These are phyloP conservation scores for Taurulus bubalis DNA, from an alignment of 2,113 vertebrate species.

Conservation along the genomic window DNA sequence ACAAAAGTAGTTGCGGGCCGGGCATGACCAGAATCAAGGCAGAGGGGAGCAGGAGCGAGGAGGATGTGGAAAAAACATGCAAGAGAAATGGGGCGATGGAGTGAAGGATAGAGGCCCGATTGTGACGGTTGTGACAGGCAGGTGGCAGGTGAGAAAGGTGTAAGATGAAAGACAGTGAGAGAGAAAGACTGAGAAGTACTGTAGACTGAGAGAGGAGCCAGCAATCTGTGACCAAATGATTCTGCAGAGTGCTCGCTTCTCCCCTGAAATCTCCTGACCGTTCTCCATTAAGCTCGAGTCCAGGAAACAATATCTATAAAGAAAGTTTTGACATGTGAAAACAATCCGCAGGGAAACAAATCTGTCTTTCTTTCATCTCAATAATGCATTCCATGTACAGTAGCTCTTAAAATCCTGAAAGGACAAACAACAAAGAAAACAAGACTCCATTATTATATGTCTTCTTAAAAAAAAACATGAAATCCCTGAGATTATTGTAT, in stretches of 20 bases:
- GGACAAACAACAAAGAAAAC: constrained; percentile 28
- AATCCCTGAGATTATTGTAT: constrained; percentile 51
- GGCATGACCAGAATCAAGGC: constrained; percentile 51
- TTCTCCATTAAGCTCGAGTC: constrained; percentile 56
- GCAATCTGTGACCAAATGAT: constrained; percentile 68
- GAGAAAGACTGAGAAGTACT: constrained; percentile 34
- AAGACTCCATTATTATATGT: constrained; percentile 53
- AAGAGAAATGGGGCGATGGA: constrained; percentile 44
- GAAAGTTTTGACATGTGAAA: constrained; percentile 43
- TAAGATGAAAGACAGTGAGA: constrained; percentile 67
- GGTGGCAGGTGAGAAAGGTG: constrained; percentile 70
- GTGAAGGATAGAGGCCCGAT: constrained; percentile 63
- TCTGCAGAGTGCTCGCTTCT: constrained; percentile 50
- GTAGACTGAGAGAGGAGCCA: constrained; percentile 38
- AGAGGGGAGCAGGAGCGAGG: neutral
- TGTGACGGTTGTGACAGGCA: constrained; percentile 70
- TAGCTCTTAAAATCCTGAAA: constrained; percentile 26
- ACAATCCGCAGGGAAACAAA: neutral
- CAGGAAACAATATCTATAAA: constrained; percentile 65
- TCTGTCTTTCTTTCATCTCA: constrained; percentile 49
- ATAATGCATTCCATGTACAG: constrained; percentile 31
- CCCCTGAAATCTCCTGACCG: constrained; percentile 57
- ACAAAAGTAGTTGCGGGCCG: constrained; percentile 36
- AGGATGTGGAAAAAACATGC: constrained; percentile 47
- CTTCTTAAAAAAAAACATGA: constrained; percentile 27